These are phyloP conservation scores for Neolamprologus variostigma DNA, from an alignment of 2,113 vertebrate species.

Conservation along the genomic window DNA sequence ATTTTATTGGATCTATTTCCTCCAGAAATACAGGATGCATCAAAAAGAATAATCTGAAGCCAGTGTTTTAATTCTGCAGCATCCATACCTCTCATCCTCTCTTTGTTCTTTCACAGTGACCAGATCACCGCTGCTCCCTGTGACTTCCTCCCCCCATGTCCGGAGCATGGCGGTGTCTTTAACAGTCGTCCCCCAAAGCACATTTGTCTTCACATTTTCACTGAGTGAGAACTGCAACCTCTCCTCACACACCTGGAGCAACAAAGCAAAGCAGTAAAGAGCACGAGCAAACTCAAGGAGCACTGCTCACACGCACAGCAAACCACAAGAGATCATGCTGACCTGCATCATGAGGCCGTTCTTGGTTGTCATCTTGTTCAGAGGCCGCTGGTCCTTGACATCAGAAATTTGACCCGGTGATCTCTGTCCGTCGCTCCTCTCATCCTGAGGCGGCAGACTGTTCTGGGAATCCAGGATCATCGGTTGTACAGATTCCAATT, in stretches of 20 bases:
- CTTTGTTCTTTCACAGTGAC: slow-evolving; percentile 19
- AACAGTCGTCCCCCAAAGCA: slow-evolving; percentile 72
- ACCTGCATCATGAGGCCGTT: slow-evolving; percentile 84
- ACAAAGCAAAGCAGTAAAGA: neutral
- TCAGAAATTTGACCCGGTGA: slow-evolving; percentile 34
- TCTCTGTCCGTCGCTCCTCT: slow-evolving; percentile 1
- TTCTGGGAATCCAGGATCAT: neutral
- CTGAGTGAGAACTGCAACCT: slow-evolving; percentile 80
- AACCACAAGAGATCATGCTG: neutral
- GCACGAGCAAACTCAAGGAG: neutral
- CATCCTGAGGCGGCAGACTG: slow-evolving; percentile 2
- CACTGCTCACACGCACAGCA: neutral
- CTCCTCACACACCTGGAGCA: slow-evolving; percentile 83
- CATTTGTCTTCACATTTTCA: slow-evolving; percentile 83
- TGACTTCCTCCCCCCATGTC: slow-evolving; percentile 63
- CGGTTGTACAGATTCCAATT: neutral
- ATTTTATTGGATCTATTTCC: neutral
- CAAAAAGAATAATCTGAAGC: neutral
- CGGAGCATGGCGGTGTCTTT: slow-evolving; percentile 58
- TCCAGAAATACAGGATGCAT: neutral
- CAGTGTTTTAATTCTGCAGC: neutral
- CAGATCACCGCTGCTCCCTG: slow-evolving; percentile 23
- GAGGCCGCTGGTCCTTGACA: slow-evolving; percentile 61
- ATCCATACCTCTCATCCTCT: slow-evolving; percentile 51
- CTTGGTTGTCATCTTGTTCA: slow-evolving; percentile 69